Base-by-base conservation (phyloP, 2,113 vertebrate species). In the Amphiprion percula region DNA sequence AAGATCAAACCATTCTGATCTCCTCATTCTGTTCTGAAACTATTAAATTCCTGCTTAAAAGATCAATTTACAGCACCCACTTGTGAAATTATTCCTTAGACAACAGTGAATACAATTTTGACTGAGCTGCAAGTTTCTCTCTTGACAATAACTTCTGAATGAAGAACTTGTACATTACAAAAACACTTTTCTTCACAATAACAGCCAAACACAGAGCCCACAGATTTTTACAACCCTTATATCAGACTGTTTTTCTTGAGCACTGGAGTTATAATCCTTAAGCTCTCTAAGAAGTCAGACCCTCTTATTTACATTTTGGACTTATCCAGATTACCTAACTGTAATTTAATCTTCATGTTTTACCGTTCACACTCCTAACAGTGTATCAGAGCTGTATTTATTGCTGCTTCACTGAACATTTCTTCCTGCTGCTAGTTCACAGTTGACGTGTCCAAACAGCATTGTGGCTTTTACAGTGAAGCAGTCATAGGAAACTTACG, bases 1-100 rank as follows among this genome's bases (percentile, higher is more conserved):
- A 28, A 66, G 33, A 83, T 81, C 79, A 87, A 89, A 85, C 73
- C 0, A 16, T 61, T 75, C 61, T 58, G 70, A 77, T 71, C 68
- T 67, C 41, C 37, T 62, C 50, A 0, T 55, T 61, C 55, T 54
- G 16, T 73, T 28, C 23, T 71, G 23, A 74, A 74, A 73, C 76
- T 33, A 63, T 77, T 44, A 73, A 81, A 70, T 64, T 55, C 56
- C 75, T 47, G 17, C 63, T 69, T 75, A 68, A 62, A 55, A 11
- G 39, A 55, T 49, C 53, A 47, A 70, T 81, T 66, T 53, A 59
- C 39, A 47, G n/a, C 75, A 55, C 50, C 58, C 50, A 23, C 53
- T 28, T 54, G 49, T 54, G 12, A 68, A 80, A 73, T 52, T 19
- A 14, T 53, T 73, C 59, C 53, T 77, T 41, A 28, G 71, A 74